phyloP scores from a whole-genome alignment of 2,888 invertebrate species.

The Rhingia campestris region DNA sequence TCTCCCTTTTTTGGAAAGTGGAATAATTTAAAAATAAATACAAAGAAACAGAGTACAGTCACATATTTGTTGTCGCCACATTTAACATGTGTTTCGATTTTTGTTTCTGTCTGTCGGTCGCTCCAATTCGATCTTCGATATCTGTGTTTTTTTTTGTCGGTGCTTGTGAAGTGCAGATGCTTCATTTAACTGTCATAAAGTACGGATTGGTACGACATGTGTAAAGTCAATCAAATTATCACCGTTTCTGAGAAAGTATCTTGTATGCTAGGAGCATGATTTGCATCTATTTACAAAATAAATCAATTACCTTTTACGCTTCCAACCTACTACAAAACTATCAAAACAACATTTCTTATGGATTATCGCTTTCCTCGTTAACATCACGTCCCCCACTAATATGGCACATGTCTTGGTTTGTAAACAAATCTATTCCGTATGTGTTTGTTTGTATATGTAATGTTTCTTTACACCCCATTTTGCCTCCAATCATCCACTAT shows the following conservation, averaged over 20 bases:
- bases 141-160: slow-evolving; percentile 11
- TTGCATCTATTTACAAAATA: not conserved
- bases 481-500: not conserved
- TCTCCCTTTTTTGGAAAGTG: slow-evolving; percentile 57
- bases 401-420: slow-evolving; percentile 3
- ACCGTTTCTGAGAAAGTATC: too few species aligned
- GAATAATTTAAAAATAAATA: slow-evolving; percentile 49
- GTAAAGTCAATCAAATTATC: too few species aligned
- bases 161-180: slow-evolving; percentile 12
- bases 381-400: slow-evolving; percentile 15
- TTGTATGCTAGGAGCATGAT: not conserved
- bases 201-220: not conserved
- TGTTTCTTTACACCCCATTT: slow-evolving; percentile 5
- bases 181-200: not conserved
- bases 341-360: not conserved
- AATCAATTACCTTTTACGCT: not conserved
- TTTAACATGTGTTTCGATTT: slow-evolving; percentile 47
- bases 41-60: slow-evolving; percentile 7
- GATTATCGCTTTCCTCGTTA: slow-evolving; percentile 28
- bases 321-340: not conserved
- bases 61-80: slow-evolving; percentile 17
- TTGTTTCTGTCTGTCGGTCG: slow-evolving; percentile 26
- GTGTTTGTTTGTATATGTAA: slow-evolving; percentile 13
- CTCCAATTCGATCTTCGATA: slow-evolving; percentile 16
- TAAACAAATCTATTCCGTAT: slow-evolving; percentile 34